Evolutionary conservation across 2,797 vertebrate species (phyloP).

Genomic region (Uromys caudimaculatus): DNA sequence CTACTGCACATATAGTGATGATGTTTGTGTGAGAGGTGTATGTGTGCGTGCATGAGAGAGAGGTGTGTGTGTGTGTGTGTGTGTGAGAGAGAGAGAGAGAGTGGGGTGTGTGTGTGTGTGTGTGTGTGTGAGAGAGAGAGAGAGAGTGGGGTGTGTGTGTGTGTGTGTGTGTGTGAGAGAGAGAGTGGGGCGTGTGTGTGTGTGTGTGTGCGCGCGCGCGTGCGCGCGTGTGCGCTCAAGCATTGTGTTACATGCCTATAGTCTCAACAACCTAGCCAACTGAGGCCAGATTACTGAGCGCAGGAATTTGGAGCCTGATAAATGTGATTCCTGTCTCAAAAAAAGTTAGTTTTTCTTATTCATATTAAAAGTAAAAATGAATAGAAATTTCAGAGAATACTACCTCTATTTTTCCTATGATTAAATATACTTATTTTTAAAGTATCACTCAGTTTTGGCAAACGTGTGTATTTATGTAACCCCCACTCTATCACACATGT

Average conservation of each 20-base stretch:
- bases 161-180: background rate
- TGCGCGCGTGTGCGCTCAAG: background rate
- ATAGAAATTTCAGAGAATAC: background rate
- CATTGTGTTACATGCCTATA: too few species aligned
- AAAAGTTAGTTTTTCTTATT: slow-evolving; percentile 11
- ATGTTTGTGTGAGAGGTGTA: background rate
- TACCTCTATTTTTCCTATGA: background rate
- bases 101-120: too few species aligned
- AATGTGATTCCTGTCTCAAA: background rate
- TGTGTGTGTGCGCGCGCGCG: background rate
- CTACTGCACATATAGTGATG: background rate
- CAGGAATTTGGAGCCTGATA: background rate
- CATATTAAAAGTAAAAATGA: background rate
- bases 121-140: too few species aligned
- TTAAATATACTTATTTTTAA: background rate
- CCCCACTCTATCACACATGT: background rate
- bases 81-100: too few species aligned
- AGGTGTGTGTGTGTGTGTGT: too few species aligned
- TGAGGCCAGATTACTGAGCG: background rate
- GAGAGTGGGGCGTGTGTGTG: too few species aligned
- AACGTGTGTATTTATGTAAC: background rate
- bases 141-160: too few species aligned
- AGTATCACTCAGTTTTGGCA: background rate
- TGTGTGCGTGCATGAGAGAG: background rate
- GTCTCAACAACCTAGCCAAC: background rate